Conservation (phyloP, 1,140 invertebrate genomes). For the Helicoverpa armigera region DNA sequence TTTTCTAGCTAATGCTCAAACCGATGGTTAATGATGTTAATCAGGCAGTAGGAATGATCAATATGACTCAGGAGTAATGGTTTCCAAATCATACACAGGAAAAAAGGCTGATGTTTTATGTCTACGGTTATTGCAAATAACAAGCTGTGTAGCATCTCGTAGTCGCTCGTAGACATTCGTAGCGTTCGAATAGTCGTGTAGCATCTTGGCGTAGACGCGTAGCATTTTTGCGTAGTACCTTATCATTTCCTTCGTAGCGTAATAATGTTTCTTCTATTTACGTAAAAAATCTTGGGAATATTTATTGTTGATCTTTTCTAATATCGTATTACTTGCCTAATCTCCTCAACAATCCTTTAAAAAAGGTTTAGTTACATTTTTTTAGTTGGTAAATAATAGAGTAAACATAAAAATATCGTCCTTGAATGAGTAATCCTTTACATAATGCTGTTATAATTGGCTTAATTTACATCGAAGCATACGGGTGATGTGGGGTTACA, state of each 20-base stretch:
- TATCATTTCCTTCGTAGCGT: not conserved
- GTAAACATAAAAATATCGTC: not conserved
- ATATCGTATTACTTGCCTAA: no score
- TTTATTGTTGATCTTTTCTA: no score
- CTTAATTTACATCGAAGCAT: constrained; percentile 3
- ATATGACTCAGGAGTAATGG: not conserved
- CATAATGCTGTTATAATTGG: constrained; percentile 3
- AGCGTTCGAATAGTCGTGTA: not conserved
- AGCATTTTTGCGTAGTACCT: not conserved
- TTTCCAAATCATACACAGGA: not conserved
- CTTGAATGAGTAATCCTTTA: constrained; percentile 3
- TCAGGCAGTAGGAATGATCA: not conserved
- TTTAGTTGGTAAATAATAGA: no score
- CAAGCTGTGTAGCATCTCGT: not conserved
- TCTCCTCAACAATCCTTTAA: no score
- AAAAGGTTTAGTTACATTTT: no score
- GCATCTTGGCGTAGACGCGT: not conserved
- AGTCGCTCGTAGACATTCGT: not conserved
- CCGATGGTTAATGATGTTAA: not conserved
- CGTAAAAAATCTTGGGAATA: no score
- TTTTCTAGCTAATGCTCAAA: constrained; percentile 18
- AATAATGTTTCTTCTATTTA: not conserved
- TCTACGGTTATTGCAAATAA: no score
- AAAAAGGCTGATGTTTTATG: no score
- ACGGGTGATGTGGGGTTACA: constrained; percentile 13